Conservation (phyloP, 2,113 vertebrate genomes). For the Rhodinocichla rosea region DNA sequence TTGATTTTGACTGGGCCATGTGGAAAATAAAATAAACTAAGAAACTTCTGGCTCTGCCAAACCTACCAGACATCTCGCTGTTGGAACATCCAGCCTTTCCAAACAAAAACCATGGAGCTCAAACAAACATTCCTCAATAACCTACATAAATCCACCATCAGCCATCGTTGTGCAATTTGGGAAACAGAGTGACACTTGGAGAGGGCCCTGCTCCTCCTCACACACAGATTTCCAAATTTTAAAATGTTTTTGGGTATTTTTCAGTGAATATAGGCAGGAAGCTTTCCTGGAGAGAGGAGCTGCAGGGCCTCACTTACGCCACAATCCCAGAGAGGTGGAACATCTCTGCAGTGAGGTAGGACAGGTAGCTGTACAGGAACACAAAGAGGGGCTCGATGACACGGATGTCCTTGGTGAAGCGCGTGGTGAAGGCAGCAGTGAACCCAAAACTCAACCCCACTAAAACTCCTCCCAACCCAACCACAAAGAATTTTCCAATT, state of each 20-base stretch:
- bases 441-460: slow-evolving; percentile 77
- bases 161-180: background rate
- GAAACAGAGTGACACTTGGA: background rate
- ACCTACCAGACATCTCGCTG: background rate
- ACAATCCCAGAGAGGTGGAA: slow-evolving; percentile 82
- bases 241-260: background rate
- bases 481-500: slow-evolving; percentile 76
- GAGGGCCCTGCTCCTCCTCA: background rate
- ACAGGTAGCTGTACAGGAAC: slow-evolving; percentile 85
- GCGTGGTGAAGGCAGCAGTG: slow-evolving; percentile 75
- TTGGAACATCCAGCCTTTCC: background rate
- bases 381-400: slow-evolving; percentile 84
- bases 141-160: background rate
- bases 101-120: background rate
- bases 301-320: slow-evolving; percentile 69
- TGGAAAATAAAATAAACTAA: background rate
- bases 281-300: background rate
- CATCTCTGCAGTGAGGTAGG: slow-evolving; percentile 83
- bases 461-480: slow-evolving; percentile 76
- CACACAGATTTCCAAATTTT: too few species aligned
- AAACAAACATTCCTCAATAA: background rate
- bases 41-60: background rate
- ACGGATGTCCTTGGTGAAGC: slow-evolving; percentile 77
- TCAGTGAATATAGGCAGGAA: background rate
- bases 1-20: background rate